phyloP scores from a whole-genome alignment of 1,140 invertebrate species.

The Drosophila elegans region DNA sequence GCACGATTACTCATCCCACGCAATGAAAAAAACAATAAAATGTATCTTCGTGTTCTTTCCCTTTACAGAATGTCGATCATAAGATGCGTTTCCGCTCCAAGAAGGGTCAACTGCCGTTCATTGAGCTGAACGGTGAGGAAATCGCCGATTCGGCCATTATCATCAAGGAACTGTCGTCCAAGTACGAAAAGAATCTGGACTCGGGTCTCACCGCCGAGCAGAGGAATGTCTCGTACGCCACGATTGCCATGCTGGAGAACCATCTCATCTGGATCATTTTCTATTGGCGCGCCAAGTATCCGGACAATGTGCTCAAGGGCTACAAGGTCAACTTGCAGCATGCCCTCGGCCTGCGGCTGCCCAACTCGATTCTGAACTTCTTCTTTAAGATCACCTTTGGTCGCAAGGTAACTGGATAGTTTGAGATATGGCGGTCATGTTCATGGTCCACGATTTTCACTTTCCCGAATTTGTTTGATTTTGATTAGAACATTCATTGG shows the following conservation, averaged over 20 bases:
- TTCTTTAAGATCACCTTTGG: constrained; percentile 95
- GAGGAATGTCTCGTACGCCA: constrained; percentile 94
- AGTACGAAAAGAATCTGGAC: constrained; percentile 94
- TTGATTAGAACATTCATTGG: constrained; percentile 17
- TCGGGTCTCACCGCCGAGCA: constrained; percentile 92
- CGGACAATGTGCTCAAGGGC: constrained; percentile 93
- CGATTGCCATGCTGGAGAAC: constrained; percentile 97
- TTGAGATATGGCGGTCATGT: constrained; percentile 15
- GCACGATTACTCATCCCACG: constrained; percentile 50
- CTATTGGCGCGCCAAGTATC: constrained; percentile 95
- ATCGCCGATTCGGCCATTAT: constrained; percentile 96
- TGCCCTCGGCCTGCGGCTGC: constrained; percentile 93
- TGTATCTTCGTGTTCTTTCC: constrained; percentile 18
- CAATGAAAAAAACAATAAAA: constrained; percentile 9
- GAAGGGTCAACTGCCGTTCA: constrained; percentile 96
- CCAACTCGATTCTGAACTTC: constrained; percentile 95
- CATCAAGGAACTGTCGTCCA: constrained; percentile 92
- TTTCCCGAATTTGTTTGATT: constrained; percentile 31
- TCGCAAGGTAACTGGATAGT: constrained; percentile 89
- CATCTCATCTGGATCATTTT: constrained; percentile 95
- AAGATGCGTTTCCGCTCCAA: constrained; percentile 96
- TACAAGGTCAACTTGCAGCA: constrained; percentile 96
- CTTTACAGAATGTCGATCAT: constrained; percentile 96
- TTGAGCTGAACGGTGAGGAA: constrained; percentile 97
- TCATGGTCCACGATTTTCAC: constrained; percentile 24